These are phyloP conservation scores for Calidris pygmaea DNA, from an alignment of 2,113 vertebrate genomes.

Conservation along the genomic window DNA sequence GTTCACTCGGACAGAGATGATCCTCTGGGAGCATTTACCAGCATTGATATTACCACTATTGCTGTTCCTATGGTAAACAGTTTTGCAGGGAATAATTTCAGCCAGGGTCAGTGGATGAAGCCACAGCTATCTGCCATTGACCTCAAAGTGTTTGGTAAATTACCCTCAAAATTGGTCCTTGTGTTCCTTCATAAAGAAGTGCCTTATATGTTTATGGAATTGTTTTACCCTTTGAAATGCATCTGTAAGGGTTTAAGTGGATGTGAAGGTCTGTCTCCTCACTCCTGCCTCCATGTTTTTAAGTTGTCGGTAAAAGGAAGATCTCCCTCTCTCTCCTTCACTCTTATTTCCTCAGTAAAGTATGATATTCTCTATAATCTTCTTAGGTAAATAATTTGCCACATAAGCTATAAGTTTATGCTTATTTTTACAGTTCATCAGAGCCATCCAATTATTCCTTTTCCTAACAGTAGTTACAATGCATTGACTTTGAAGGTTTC, in stretches of 20 bases:
- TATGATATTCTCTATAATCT: background rate
- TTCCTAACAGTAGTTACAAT: background rate
- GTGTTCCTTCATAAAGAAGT: background rate
- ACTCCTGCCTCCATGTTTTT: background rate
- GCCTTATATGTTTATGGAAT: background rate
- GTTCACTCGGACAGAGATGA: background rate
- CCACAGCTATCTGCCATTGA: background rate
- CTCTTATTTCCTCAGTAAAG: background rate
- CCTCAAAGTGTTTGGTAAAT: background rate
- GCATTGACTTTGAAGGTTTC: background rate
- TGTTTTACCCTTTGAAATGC: background rate
- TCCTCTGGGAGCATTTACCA: background rate
- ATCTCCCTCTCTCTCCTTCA: background rate
- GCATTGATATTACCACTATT: background rate
- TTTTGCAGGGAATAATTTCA: background rate
- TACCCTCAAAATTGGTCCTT: background rate
- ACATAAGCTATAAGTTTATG: background rate
- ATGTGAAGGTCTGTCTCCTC: background rate
- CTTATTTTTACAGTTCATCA: background rate
- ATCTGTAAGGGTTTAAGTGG: background rate
- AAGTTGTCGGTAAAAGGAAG: background rate
- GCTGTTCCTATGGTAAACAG: background rate
- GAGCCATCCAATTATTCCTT: background rate
- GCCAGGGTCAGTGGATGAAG: background rate
- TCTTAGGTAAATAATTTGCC: background rate